Conservation (phyloP, 2,888 invertebrate genomes). For the Ochropleura leucogaster region DNA sequence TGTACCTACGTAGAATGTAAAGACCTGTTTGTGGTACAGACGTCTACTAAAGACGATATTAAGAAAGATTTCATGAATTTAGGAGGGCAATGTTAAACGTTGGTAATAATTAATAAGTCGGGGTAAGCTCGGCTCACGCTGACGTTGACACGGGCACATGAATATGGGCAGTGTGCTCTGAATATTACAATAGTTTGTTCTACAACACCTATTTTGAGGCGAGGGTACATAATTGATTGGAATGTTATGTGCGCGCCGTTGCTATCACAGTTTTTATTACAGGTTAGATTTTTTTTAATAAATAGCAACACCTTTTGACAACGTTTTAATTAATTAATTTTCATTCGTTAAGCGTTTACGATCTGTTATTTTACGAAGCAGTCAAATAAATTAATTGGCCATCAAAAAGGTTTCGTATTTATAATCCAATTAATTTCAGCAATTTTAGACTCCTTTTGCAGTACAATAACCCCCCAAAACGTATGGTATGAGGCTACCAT, state of each 20-base stretch:
- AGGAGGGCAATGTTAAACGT: conserved; percentile 51
- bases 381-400: conserved; percentile 22
- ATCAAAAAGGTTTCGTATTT: conserved; percentile 24
- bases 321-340: background rate
- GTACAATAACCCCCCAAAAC: conserved; percentile 25
- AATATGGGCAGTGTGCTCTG: conserved; percentile 59
- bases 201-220: conserved; percentile 63
- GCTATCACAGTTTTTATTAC: conserved; percentile 45
- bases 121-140: conserved; percentile 40
- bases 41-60: conserved; percentile 45
- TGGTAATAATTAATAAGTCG: conserved; percentile 65
- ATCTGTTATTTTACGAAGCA: background rate
- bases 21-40: conserved; percentile 10
- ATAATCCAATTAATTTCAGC: conserved; percentile 35
- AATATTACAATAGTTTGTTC: conserved; percentile 69
- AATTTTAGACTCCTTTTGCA: conserved; percentile 17
- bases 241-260: conserved; percentile 54
- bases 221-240: conserved; percentile 71
- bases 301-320: background rate
- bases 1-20: background rate
- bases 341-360: conserved; percentile 4
- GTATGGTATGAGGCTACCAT: conserved; percentile 35
- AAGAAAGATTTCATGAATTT: conserved; percentile 65
- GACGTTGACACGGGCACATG: conserved; percentile 58
- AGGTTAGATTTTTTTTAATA: conserved; percentile 15